These are phyloP conservation scores for Macrophya annulata DNA, from an alignment of 2,888 invertebrate species.

Conservation along the genomic window DNA sequence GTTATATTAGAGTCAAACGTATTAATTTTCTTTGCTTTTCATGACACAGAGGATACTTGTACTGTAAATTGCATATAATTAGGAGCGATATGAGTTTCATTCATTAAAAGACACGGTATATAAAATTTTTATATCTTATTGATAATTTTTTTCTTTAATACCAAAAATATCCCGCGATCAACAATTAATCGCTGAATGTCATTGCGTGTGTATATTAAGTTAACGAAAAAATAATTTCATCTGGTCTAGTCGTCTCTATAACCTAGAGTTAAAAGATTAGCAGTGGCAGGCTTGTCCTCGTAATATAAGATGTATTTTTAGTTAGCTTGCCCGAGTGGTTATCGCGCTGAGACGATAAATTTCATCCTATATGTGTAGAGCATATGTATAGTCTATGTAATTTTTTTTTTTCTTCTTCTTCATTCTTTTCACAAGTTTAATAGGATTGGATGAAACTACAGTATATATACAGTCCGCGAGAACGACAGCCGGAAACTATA, in stretches of 20 bases:
- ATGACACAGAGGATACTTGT: too few species aligned
- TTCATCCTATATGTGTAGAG: background rate
- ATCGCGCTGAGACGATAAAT: conserved; percentile 28
- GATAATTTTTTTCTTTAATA: too few species aligned
- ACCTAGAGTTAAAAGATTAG: conserved; percentile 36
- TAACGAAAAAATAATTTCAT: background rate
- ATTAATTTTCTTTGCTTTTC: too few species aligned
- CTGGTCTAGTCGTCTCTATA: too few species aligned
- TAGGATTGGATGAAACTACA: background rate
- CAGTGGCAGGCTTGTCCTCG: conserved; percentile 29
- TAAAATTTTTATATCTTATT: too few species aligned
- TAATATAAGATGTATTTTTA: conserved; percentile 42
- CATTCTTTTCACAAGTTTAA: background rate
- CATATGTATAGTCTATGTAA: background rate
- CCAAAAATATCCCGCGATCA: too few species aligned
- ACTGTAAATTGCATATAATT: too few species aligned
- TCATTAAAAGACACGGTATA: too few species aligned
- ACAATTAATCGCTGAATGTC: background rate
- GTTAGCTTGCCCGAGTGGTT: conserved; percentile 39
- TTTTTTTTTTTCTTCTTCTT: background rate
- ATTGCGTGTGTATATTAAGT: background rate
- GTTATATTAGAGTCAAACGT: too few species aligned
- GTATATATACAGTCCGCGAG: background rate
- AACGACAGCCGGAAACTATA: background rate
- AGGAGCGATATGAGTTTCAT: too few species aligned